phyloP scores from a whole-genome alignment of 2,888 invertebrate genomes.

The Drosophila mimetica region DNA sequence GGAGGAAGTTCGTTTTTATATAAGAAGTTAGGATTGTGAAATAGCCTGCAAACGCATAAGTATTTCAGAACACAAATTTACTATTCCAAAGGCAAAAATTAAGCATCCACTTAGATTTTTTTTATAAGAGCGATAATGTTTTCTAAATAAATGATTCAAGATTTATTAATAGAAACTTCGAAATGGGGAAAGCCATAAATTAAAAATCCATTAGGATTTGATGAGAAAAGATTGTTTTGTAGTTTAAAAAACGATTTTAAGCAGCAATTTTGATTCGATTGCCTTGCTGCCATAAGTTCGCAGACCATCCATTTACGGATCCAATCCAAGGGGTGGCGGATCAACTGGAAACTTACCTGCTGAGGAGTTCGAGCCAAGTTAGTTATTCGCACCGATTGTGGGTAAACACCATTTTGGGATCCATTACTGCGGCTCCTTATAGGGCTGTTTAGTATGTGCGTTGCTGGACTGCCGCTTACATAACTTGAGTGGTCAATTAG shows the following conservation, averaged over 20 bases:
- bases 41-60: no score
- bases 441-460: conserved; percentile 8
- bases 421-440: conserved; percentile 31
- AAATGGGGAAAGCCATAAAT: neutral
- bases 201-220: neutral
- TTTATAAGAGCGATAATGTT: no score
- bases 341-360: conserved; percentile 2
- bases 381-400: conserved; percentile 51
- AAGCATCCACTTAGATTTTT: no score
- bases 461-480: conserved; percentile 42
- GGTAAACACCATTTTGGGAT: conserved; percentile 17
- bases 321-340: neutral
- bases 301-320: neutral
- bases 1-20: no score
- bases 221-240: neutral
- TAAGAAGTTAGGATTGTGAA: no score
- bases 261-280: no score
- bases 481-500: conserved; percentile 67
- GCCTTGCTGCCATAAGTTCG: no score
- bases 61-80: no score
- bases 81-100: no score
- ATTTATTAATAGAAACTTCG: neutral
- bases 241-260: neutral
- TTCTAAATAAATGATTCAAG: neutral
- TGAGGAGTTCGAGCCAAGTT: conserved; percentile 45